A percentile compares a stretch with the other conserved stretches of the same genome.
These are phyloP conservation scores for Synanthedon andrenaeformis DNA, from an alignment of 2,888 invertebrate genomes.

Conservation along the genomic window DNA sequence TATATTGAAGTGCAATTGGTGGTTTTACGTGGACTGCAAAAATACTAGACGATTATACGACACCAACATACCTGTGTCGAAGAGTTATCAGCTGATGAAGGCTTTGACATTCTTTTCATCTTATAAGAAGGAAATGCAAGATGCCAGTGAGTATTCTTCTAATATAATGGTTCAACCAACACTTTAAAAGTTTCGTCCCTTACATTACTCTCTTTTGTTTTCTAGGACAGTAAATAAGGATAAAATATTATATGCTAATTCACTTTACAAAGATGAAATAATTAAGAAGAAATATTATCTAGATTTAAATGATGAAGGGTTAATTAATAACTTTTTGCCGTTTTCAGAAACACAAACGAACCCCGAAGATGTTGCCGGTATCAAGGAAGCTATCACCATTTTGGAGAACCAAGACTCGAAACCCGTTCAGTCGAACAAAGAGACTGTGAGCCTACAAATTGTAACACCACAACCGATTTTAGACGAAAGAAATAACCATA, in stretches of 20 bases:
- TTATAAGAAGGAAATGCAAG: slow-evolving; percentile 77
- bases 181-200: background rate
- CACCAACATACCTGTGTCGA: slow-evolving; percentile 90
- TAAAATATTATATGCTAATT: too few species aligned
- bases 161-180: background rate
- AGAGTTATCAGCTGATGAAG: slow-evolving; percentile 92
- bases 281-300: too few species aligned
- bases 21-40: slow-evolving; percentile 93
- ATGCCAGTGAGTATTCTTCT: slow-evolving; percentile 13
- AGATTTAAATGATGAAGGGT: too few species aligned
- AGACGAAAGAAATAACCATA: slow-evolving; percentile 45
- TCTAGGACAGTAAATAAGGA: too few species aligned
- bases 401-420: slow-evolving; percentile 43
- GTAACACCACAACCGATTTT: slow-evolving; percentile 45
- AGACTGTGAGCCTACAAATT: slow-evolving; percentile 22
- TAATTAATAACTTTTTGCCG: too few species aligned
- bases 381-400: slow-evolving; percentile 58
- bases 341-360: slow-evolving; percentile 37
- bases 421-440: slow-evolving; percentile 15
- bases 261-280: too few species aligned
- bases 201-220: too few species aligned
- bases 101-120: slow-evolving; percentile 89
- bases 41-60: slow-evolving; percentile 84
- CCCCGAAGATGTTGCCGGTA: slow-evolving; percentile 49
- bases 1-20: slow-evolving; percentile 93